phyloP scores from a whole-genome alignment of 92 coral and sea anemone genomes.

The Porites divaricata region DNA sequence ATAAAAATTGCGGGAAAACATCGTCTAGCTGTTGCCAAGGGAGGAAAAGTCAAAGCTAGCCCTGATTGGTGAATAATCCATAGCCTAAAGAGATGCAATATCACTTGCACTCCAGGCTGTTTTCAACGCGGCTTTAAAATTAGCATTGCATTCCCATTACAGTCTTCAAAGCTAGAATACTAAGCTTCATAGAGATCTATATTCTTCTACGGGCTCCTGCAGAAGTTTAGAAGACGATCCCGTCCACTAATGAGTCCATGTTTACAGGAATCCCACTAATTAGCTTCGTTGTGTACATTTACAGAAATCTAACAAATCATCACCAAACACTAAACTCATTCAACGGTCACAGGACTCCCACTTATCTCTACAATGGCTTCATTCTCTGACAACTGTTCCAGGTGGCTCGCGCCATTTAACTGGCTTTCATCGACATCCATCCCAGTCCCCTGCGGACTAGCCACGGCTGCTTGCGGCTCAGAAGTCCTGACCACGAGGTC shows the following conservation, averaged over 20 bases:
- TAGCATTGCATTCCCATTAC: no score
- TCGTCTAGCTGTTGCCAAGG: background rate
- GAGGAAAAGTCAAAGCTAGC: background rate
- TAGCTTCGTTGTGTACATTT: conserved; percentile 13
- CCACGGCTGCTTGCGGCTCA: conserved; percentile 3
- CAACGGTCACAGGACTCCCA: conserved; percentile 31
- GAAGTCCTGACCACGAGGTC: conserved; percentile 10
- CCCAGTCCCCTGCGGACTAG: conserved; percentile 28
- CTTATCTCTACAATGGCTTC: conserved; percentile 37
- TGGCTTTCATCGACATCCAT: conserved; percentile 7
- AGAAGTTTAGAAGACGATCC: no score
- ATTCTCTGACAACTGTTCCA: conserved; percentile 27
- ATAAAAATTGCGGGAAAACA: background rate
- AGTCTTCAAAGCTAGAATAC: no score
- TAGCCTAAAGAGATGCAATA: no score
- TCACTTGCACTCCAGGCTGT: no score
- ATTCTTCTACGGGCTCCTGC: no score
- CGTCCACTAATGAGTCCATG: no score
- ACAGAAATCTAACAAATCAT: conserved; percentile 2
- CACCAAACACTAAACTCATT: conserved; percentile 2
- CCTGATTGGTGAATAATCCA: no score
- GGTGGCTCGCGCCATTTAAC: conserved; percentile 12
- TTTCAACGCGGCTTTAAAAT: no score
- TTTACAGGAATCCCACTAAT: conserved; percentile 17
- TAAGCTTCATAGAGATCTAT: no score